Evolutionary conservation across 2,797 vertebrate species (phyloP).

Genomic region (Morus bassanus): DNA sequence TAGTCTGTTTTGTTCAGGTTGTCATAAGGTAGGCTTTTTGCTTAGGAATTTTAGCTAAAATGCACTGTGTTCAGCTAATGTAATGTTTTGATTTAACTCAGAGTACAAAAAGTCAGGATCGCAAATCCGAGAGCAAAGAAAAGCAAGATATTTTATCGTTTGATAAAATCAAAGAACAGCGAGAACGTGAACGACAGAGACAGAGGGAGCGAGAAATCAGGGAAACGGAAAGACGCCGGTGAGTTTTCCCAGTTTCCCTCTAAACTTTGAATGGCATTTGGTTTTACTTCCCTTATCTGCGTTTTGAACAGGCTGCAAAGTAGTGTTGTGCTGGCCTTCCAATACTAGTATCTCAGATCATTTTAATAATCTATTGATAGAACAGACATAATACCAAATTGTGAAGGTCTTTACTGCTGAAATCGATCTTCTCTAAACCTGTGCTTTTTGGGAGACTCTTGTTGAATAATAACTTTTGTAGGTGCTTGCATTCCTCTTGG

Average conservation of each 20-base stretch:
- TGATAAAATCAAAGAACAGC: conserved; percentile 97
- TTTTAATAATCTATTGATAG: neutral
- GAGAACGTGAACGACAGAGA: conserved; percentile 91
- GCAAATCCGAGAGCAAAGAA: conserved; percentile 89
- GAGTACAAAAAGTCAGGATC: conserved; percentile 92
- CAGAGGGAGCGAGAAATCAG: conserved; percentile 92
- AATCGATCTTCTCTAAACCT: neutral
- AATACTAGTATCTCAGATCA: fast-evolving
- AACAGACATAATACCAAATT: neutral
- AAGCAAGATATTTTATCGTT: conserved; percentile 95
- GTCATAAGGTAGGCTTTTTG: neutral
- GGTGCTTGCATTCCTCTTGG: neutral
- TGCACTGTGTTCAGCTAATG: neutral
- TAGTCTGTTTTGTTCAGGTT: neutral
- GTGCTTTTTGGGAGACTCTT: neutral
- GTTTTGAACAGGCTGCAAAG: neutral
- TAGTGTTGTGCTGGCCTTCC: neutral
- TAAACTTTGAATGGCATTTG: neutral
- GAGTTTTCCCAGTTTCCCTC: neutral
- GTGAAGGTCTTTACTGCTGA: neutral
- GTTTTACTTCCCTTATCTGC: neutral
- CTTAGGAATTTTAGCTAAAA: neutral
- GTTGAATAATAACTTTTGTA: neutral
- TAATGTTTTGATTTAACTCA: conserved; percentile 40
- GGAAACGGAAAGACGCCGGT: conserved; percentile 90